Evolutionary conservation across 2,888 invertebrate species (phyloP), one percentile per base, ranked within the genome.

Genomic region (Lagria hirta): DNA sequence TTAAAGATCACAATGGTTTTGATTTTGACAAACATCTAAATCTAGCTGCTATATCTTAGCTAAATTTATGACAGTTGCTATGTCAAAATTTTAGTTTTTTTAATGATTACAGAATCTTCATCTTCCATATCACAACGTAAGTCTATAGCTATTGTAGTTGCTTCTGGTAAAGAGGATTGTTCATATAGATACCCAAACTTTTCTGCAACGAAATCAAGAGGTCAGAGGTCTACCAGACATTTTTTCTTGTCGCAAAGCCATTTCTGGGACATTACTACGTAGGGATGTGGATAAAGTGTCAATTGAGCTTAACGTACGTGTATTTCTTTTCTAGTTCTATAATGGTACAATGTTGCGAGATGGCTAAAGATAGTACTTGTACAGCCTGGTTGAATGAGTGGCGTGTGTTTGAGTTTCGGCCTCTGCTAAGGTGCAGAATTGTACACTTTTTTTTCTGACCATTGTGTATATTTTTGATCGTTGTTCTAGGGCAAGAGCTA

Each of bases 1-100:
- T 61, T 10, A 53, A 49, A 38, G 68, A 68, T 48, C 60, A 47
- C 16, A 55, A 58, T 35, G 63, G 64, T 4, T 62, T 65, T 29
- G 60, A 62, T 56, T 65, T 58, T 51, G 18, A 45, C 2, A 57
- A 61, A 34, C 64, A 66, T 49, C 7, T 3, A 23, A 2, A 14
- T 6, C 12, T 38, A 2, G 38, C 38, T 26, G 10, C 10, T 6
- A 28, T n/a, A 13, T 28, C 15, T 28, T 5, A 18, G 15, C 12
- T 3, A 13, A 7, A 20, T 10, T 20, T 14, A 11, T 5, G 8
- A 6, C 5, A 26, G 8, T 27, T 13, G 14, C 16, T n/a, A 13
- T n/a, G n/a, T 27, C 27, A 27, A 27, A 27, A 27, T 27, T 27
- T 8, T 27, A n/a, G 15, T 12, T 5, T 27, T 27, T 14, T 27